Conservation (phyloP, 37 sponge, comb jelly and placozoan genomes). For the Sycon ciliatum region DNA sequence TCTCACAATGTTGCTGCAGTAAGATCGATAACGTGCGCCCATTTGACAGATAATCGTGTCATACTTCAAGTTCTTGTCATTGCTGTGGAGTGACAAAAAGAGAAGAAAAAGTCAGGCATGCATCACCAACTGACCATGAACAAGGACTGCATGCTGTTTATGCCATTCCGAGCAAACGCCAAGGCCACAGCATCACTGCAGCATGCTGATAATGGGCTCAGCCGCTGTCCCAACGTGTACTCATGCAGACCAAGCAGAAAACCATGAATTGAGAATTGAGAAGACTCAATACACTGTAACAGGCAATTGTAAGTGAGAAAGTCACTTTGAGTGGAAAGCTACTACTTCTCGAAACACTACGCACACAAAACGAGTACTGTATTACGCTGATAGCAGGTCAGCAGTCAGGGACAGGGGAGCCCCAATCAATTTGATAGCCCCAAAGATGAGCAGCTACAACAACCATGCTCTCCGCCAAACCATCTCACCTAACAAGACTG, state of each 20-base stretch:
- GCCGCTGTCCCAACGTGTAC: no score
- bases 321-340: no score
- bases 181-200: not conserved
- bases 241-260: no score
- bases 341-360: not conserved
- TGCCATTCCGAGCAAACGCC: not conserved
- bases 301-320: no score
- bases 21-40: constrained; percentile 83
- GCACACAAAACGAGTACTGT: not conserved
- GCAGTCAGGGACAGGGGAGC: no score
- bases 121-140: not conserved
- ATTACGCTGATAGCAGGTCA: no score
- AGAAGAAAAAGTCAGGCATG: not conserved
- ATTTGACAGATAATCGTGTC: constrained; percentile 72
- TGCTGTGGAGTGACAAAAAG: constrained; percentile 20
- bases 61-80: constrained; percentile 81
- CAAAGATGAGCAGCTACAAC: no score
- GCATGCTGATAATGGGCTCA: no score
- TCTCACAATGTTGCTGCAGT: constrained; percentile 84
- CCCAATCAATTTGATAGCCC: no score
- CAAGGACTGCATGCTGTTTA: not conserved
- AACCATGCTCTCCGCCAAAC: no score
- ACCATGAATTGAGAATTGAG: no score
- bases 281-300: no score
- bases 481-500: constrained; percentile 60